These are phyloP conservation scores for Scrobipalpa atriplicella DNA, from an alignment of 2,888 invertebrate species.

Conservation along the genomic window DNA sequence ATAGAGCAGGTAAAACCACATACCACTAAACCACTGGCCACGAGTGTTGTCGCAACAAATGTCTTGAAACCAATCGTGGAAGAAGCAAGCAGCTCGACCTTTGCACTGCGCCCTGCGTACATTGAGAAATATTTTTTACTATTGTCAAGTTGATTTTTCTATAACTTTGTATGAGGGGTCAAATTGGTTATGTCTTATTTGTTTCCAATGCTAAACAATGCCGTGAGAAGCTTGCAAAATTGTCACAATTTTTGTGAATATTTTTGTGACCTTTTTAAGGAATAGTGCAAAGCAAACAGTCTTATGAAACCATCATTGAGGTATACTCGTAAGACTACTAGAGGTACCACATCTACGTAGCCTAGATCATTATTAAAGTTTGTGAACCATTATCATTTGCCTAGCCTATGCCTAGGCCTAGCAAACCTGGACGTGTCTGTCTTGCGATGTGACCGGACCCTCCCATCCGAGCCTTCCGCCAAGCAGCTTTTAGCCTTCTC, in stretches of 20 bases:
- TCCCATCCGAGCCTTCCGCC: too few species aligned
- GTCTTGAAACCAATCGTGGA: background rate
- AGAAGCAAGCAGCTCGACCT: background rate
- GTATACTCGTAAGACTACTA: too few species aligned
- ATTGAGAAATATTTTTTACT: background rate
- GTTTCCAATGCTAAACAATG: slow-evolving; percentile 1
- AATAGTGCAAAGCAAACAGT: too few species aligned
- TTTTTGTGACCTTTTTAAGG: too few species aligned
- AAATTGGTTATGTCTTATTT: background rate
- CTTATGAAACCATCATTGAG: too few species aligned
- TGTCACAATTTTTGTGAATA: background rate
- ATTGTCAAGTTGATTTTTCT: background rate
- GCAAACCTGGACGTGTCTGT: too few species aligned
- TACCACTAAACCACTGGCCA: background rate
- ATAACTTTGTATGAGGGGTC: background rate
- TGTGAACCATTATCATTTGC: too few species aligned
- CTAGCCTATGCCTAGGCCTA: too few species aligned
- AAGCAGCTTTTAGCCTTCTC: too few species aligned
- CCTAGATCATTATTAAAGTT: too few species aligned
- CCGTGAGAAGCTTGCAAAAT: background rate
- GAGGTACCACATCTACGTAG: too few species aligned
- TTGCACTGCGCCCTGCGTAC: slow-evolving; percentile 3
- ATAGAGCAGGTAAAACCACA: slow-evolving; percentile 4
- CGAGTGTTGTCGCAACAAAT: background rate
- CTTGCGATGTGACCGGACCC: too few species aligned